Conservation (phyloP, 2,797 vertebrate genomes). For the Pelochelys cantorii region DNA sequence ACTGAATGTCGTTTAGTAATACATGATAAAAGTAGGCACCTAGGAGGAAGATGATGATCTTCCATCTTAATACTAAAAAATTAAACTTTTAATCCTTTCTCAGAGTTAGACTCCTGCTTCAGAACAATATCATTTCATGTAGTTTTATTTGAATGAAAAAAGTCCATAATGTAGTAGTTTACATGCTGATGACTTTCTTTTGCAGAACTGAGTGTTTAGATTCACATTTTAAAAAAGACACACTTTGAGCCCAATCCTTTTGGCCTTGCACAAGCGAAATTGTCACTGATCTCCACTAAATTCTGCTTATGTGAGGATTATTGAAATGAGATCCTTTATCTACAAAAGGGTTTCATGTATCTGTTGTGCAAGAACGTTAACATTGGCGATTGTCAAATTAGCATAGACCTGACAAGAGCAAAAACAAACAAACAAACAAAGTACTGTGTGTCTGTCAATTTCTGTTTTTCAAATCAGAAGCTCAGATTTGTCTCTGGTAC, state of each 20-base stretch:
- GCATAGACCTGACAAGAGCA: neutral
- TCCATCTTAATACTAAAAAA: neutral
- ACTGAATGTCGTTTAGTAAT: neutral
- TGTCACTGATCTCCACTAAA: neutral
- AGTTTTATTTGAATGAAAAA: neutral
- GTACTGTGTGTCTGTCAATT: neutral
- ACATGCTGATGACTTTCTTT: neutral
- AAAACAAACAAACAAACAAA: neutral
- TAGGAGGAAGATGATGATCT: neutral
- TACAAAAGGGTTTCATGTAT: neutral
- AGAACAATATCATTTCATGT: neutral
- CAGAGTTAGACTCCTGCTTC: neutral
- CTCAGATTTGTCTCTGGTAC: constrained; percentile 40
- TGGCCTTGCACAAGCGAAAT: neutral
- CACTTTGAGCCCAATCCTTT: neutral
- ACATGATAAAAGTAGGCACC: neutral
- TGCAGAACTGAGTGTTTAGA: neutral
- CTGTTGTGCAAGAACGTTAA: neutral
- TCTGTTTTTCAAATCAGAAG: constrained; percentile 35
- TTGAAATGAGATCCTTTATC: neutral
- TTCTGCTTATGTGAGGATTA: neutral
- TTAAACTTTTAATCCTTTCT: neutral
- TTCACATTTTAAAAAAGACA: neutral
- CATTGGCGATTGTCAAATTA: neutral
- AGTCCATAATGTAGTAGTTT: neutral